Evolutionary conservation across 2,888 invertebrate species (phyloP).

Genomic region (Glomeris marginata): DNA sequence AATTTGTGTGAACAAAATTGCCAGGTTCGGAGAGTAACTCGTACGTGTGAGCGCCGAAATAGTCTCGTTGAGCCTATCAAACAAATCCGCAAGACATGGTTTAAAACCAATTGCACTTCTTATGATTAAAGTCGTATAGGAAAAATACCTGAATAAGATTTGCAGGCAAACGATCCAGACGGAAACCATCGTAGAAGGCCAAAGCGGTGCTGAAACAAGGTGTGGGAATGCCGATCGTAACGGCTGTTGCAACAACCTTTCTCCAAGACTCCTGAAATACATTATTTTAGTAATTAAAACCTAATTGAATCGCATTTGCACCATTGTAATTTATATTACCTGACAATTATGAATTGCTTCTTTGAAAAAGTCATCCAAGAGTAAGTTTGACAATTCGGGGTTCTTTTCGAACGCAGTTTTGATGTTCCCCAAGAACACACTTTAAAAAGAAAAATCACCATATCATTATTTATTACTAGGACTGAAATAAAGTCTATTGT

Average conservation of each 20-base stretch:
- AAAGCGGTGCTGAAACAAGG: conserved; percentile 87
- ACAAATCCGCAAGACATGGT: conserved; percentile 2
- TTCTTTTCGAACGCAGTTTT: conserved; percentile 86
- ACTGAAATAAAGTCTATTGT: no score
- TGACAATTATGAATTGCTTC: conserved; percentile 66
- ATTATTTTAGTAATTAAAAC: background rate
- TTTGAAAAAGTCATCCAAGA: conserved; percentile 86
- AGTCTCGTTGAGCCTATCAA: conserved; percentile 80
- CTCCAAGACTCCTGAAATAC: conserved; percentile 52
- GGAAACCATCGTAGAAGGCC: conserved; percentile 94
- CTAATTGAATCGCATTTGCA: background rate
- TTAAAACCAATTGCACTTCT: background rate
- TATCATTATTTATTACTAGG: background rate
- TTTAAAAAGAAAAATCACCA: conserved; percentile 22
- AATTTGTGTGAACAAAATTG: conserved; percentile 88
- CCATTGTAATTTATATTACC: conserved; percentile 21
- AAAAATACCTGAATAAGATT: conserved; percentile 79
- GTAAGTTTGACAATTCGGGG: conserved; percentile 65
- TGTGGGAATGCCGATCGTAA: conserved; percentile 68
- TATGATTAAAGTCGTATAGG: no score
- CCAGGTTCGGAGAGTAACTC: conserved; percentile 76
- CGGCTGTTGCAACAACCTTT: conserved; percentile 52
- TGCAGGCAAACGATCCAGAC: conserved; percentile 71
- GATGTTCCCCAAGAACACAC: conserved; percentile 75
- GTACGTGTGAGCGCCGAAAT: conserved; percentile 98